A percentile compares a stretch with the other conserved stretches of the same genome.
Evolutionary conservation across 2,888 invertebrate genomes (phyloP).

Genomic region (Synergus gifuensis): DNA sequence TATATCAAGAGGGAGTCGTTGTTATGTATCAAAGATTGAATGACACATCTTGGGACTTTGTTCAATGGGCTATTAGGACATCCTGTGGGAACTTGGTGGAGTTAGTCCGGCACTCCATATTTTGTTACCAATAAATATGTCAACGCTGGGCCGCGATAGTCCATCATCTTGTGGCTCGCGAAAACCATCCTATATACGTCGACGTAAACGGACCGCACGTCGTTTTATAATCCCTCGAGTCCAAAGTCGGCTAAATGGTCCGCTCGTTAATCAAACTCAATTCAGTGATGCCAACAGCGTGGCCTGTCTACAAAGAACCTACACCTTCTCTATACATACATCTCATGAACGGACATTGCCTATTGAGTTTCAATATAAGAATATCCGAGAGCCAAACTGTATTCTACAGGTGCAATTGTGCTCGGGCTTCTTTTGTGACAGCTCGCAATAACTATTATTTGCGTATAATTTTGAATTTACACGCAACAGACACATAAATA

Average conservation of each 20-base stretch:
- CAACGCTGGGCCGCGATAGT: conserved; percentile 58
- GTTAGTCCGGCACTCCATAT: conserved; percentile 52
- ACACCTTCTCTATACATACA: background rate
- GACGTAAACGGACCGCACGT: conserved; percentile 44
- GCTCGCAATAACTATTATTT: background rate
- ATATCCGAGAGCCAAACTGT: background rate
- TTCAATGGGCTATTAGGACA: conserved; percentile 52
- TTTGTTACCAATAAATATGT: conserved; percentile 63
- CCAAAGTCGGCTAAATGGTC: conserved; percentile 62
- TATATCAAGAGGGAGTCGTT: background rate
- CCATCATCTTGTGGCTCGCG: conserved; percentile 58
- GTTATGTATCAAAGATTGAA: conserved; percentile 1
- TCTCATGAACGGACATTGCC: background rate
- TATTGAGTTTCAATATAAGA: conserved; percentile 9
- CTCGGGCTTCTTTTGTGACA: background rate
- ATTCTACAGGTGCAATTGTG: conserved; percentile 7
- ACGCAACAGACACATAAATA: too few relatives aligned
- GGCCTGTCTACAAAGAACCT: conserved; percentile 52
- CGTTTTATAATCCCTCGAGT: conserved; percentile 62
- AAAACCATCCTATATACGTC: conserved; percentile 40
- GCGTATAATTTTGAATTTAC: background rate
- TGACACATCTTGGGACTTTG: background rate
- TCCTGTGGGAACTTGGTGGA: conserved; percentile 55
- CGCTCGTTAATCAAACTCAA: conserved; percentile 64
- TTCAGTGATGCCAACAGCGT: conserved; percentile 56